Base-by-base conservation (phyloP, 2,113 vertebrate genomes). In the Oryzias woworae region DNA sequence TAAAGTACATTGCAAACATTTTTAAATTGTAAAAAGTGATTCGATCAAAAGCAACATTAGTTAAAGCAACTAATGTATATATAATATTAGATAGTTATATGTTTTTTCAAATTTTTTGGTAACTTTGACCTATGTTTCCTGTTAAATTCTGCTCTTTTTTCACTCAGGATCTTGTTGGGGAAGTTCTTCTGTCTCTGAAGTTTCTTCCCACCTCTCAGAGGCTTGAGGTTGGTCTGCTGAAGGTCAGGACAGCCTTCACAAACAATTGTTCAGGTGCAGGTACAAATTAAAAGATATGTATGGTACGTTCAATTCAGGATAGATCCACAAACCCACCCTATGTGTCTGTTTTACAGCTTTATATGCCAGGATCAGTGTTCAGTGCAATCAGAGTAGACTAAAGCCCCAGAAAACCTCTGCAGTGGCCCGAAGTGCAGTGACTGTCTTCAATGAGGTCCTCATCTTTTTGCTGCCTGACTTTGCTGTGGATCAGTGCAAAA, bases 171-270 rank as follows among this genome's bases (percentile, higher is more conserved):
- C 24, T 82, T 8, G 90, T 92, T 14, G 93, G 92, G 69, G 79
- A 92, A 55, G 83, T 91, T 3, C 87, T 94, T 4, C 71, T 94
- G 18, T 92, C 88, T 0, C 65, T 93, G 2, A 94, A 85, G 86
- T 91, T 91, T 53, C 85, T 94, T 41, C 91, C 92, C 17, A 91
- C 90, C 6, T 90, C 91, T 55, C 92, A 92, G 75, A 92, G 90
- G 71, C 80, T 92, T 28, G 93, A 94, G 64, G 81, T 92, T 4
- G 89, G 91, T 20, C 69, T 94, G 58, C 69, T 93, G 14, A 92
- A 92, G 80, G 79, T 93, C 62, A 90, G 75, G 83, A 84, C 69
- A 0, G 59, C 60, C 41, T 71, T 61, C 41, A 24, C 52, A 43
- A 69, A 82, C 18, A 69, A 12, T 2, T 1, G 14, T 7, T 71